A percentile compares a stretch with the other conserved stretches of the same genome.
These are phyloP conservation scores for Periplaneta americana DNA, from an alignment of 1,140 invertebrate genomes.

Conservation along the genomic window DNA sequence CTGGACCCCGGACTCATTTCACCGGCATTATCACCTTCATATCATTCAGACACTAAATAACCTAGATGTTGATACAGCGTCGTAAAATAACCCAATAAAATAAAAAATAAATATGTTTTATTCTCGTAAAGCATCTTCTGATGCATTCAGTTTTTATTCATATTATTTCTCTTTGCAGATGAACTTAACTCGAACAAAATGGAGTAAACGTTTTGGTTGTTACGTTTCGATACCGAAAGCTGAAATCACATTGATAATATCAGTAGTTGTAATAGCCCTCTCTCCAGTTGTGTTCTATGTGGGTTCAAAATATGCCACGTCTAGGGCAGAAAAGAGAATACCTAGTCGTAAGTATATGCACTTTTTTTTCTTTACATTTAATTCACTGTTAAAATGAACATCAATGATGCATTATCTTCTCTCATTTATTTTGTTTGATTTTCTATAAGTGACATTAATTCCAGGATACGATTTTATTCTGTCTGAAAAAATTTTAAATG, in stretches of 20 bases:
- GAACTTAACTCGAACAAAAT: neutral
- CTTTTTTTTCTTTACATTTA: no score
- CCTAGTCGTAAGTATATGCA: neutral
- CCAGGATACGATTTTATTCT: no score
- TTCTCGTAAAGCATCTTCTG: neutral
- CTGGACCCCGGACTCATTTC: no score
- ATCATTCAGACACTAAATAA: no score
- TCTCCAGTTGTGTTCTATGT: neutral
- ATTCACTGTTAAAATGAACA: no score
- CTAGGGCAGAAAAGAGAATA: neutral
- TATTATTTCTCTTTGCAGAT: neutral
- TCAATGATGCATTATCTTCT: neutral
- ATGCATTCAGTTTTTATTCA: neutral
- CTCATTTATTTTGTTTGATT: neutral
- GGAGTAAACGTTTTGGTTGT: neutral
- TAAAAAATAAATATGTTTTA: neutral
- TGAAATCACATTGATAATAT: neutral
- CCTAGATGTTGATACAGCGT: no score
- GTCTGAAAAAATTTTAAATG: no score
- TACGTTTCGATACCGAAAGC: neutral
- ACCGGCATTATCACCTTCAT: no score
- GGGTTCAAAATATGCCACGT: neutral
- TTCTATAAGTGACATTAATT: no score
- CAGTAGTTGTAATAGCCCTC: neutral
- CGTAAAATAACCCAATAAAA: no score